These are phyloP conservation scores for Pristionchus japonicus DNA, from an alignment of 2,888 invertebrate species.

Conservation along the genomic window DNA sequence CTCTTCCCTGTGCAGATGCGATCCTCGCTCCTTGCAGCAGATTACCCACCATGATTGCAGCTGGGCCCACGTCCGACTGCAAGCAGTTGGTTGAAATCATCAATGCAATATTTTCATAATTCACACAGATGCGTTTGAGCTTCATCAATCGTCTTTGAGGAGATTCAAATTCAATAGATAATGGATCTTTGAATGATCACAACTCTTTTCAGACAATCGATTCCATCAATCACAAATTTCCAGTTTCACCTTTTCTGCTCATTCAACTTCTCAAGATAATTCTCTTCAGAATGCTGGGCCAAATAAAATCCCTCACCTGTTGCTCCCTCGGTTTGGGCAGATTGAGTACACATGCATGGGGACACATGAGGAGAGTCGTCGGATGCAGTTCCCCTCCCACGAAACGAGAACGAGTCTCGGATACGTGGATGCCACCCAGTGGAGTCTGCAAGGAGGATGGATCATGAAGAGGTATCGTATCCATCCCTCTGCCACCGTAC, in stretches of 20 bases:
- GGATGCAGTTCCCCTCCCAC: constrained; percentile 96
- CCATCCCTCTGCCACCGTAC: too few species aligned
- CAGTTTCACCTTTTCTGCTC: not conserved
- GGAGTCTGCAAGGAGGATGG: constrained; percentile 82
- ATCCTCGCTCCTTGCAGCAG: constrained; percentile 84
- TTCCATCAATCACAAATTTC: too few species aligned
- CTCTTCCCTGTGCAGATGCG: constrained; percentile 44
- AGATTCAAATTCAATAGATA: not conserved
- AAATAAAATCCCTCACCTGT: constrained; percentile 79
- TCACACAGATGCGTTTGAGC: too few species aligned
- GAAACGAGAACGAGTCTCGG: constrained; percentile 95
- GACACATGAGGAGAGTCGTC: constrained; percentile 98
- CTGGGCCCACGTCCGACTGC: constrained; percentile 94
- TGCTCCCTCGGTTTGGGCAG: constrained; percentile 97
- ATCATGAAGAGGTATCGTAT: not conserved
- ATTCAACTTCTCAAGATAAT: constrained; percentile 75
- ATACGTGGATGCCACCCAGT: constrained; percentile 96
- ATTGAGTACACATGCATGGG: constrained; percentile 98
- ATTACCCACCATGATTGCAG: constrained; percentile 99
- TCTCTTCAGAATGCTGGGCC: constrained; percentile 73
- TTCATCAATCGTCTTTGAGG: too few species aligned
- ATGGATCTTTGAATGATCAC: too few species aligned
- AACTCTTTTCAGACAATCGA: too few species aligned
- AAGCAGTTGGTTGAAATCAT: too few species aligned
- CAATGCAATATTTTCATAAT: too few species aligned